These are phyloP conservation scores for Salvelinus fontinalis DNA, from an alignment of 2,113 vertebrate species.

Conservation along the genomic window DNA sequence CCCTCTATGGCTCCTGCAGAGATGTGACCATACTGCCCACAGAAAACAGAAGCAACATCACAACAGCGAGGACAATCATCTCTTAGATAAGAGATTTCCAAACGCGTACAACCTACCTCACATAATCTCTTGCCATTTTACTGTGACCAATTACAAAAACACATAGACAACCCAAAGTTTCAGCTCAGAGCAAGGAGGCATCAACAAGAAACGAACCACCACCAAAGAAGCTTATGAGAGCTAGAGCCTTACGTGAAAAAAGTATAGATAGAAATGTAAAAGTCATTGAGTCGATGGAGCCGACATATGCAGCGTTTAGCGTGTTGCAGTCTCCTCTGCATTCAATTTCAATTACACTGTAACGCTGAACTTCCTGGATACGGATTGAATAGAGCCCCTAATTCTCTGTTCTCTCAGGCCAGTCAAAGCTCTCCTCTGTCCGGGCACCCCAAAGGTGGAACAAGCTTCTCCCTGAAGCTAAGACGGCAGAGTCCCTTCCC, in stretches of 20 bases:
- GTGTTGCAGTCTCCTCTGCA: too few relatives aligned
- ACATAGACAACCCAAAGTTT: not conserved
- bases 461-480: too few relatives aligned
- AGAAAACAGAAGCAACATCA: not conserved
- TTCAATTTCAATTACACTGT: too few relatives aligned
- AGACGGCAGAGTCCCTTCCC: too few relatives aligned
- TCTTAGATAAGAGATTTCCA: not conserved
- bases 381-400: too few relatives aligned
- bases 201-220: not conserved
- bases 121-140: not conserved
- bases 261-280: too few relatives aligned
- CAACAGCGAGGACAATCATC: not conserved
- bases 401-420: too few relatives aligned
- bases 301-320: too few relatives aligned
- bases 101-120: not conserved
- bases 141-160: not conserved
- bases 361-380: too few relatives aligned
- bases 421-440: too few relatives aligned
- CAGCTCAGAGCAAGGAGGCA: not conserved
- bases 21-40: slow-evolving; percentile 13
- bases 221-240: not conserved
- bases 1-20: slow-evolving; percentile 46
- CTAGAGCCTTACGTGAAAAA: not conserved
- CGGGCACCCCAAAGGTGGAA: too few relatives aligned
- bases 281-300: too few relatives aligned